Evolutionary conservation across 2,797 vertebrate species (phyloP).

Genomic region (Chrosomus eos): DNA sequence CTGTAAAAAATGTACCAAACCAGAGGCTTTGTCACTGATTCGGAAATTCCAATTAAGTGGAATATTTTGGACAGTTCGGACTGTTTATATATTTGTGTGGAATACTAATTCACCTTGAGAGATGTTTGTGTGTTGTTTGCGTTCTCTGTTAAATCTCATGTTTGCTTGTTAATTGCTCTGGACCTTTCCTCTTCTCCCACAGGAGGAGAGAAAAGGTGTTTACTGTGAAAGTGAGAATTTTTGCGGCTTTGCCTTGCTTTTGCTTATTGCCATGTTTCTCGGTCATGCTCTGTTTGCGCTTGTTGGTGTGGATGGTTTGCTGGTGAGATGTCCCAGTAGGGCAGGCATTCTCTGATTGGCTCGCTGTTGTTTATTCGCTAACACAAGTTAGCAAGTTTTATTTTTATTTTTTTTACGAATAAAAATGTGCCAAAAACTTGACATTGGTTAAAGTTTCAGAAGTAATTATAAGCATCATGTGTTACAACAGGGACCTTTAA

Average conservation of each 20-base stretch:
- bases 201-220: slow-evolving; percentile 55
- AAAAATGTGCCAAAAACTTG: slow-evolving; percentile 20
- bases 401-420: slow-evolving; percentile 16
- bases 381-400: neutral
- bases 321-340: slow-evolving; percentile 41
- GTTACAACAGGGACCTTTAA: neutral
- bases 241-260: slow-evolving; percentile 43
- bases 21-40: neutral
- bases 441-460: neutral
- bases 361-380: slow-evolving; percentile 8
- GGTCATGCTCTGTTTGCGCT: slow-evolving; percentile 44
- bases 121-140: slow-evolving; percentile 42
- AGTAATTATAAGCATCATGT: neutral
- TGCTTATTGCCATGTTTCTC: slow-evolving; percentile 40
- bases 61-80: slow-evolving; percentile 20
- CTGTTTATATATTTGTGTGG: slow-evolving; percentile 19
- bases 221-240: slow-evolving; percentile 57
- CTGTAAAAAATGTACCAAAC: slow-evolving; percentile 22
- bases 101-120: slow-evolving; percentile 45
- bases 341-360: slow-evolving; percentile 21
- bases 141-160: slow-evolving; percentile 52
- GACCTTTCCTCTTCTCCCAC: slow-evolving; percentile 47
- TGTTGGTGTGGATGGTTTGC: slow-evolving; percentile 21
- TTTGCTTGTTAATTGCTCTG: slow-evolving; percentile 62
- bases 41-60: slow-evolving; percentile 12